Evolutionary conservation across 2,888 invertebrate genomes (phyloP).

Genomic region (Malacosoma neustria): DNA sequence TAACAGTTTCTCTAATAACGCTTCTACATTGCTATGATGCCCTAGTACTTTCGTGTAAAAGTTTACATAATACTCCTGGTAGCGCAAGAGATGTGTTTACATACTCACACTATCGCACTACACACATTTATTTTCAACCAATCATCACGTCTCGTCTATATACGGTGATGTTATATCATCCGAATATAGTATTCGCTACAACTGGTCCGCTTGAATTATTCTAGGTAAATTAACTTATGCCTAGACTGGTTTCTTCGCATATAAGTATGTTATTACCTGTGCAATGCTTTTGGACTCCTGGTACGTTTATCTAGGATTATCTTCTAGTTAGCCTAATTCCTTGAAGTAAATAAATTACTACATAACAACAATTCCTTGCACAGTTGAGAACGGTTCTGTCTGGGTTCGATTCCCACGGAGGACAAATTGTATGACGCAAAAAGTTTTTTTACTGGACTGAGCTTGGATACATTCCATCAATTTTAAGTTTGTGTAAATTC

Average conservation of each 20-base stretch:
- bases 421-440: no score
- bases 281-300: constrained; percentile 23
- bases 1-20: no score
- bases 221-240: neutral
- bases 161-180: no score
- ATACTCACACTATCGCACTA: neutral
- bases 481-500: no score
- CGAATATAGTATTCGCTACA: no score
- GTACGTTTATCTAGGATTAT: constrained; percentile 17
- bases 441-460: no score
- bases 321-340: neutral
- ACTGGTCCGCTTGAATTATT: neutral
- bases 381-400: no score
- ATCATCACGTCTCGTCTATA: no score
- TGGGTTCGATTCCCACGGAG: no score
- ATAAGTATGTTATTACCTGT: neutral
- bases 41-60: neutral
- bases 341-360: neutral
- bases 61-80: neutral
- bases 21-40: neutral
- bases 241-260: neutral
- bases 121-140: no score
- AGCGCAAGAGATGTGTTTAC: neutral
- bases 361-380: no score
- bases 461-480: no score